Base-by-base conservation (phyloP, 1,140 invertebrate genomes). In the Contarinia nasturtii region DNA sequence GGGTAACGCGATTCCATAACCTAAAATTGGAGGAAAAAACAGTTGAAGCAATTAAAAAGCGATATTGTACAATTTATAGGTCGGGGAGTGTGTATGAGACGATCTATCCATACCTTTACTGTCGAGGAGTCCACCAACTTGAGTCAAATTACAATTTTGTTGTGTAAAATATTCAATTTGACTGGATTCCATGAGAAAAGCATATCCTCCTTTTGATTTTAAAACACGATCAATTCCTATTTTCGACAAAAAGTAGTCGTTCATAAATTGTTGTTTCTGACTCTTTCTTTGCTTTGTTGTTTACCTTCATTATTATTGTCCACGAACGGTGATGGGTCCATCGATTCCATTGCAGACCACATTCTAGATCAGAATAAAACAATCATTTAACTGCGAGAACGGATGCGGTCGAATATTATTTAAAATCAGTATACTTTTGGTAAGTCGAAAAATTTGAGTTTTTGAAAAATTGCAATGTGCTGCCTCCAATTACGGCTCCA, bases 141-240 rank as follows among this genome's bases (percentile, higher is more conserved):
- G 86, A 15, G 87, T 93, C 15, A 96, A 71, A 59, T 90, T 86
- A 63, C 92, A 95, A 56, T 93, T 77, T 53, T 86, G 71, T 58
- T 92, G 83, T 1, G 84, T 77, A 48, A 77, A 76, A 55, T 88
- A 92, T 61, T 95, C 90, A 37, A 95, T 67, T 64, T 87, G 88
- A 0, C 86, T 87, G 0, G 88, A 92, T 63, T 95, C 91, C 86
- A 94, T 92, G 0, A 96, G 72, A 58, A 90, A 96, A 34, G 92
- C 92, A 59, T 93, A 96, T 55, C 83, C 80, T 5, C 83, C 83
- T 51, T 76, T 74, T 3, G 72, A 74, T 51, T 74, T 76, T 4
- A 69, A 49, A 0, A 94, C 89, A 3, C 84, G 68, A 1, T 89
- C 76, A 0, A 89, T 80, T 10, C 27, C 27, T 27, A 5, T 27